Percentiles rank a stretch among this genome's conserved stretches.
These are phyloP conservation scores for Sinosuthora webbiana DNA, from an alignment of 2,113 vertebrate genomes.

Conservation along the genomic window DNA sequence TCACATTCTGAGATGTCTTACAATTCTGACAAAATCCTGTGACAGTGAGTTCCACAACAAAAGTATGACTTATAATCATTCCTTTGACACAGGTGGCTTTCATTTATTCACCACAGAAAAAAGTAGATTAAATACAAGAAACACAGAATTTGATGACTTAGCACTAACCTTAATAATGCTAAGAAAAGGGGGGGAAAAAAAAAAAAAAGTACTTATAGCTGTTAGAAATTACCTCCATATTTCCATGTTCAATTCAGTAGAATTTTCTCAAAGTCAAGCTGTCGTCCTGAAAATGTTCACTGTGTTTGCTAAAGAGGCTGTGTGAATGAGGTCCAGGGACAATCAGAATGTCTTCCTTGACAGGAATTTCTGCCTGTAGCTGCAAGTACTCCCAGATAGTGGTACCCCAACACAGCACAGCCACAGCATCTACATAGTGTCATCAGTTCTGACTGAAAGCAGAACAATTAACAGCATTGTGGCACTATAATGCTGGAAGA, in stretches of 20 bases:
- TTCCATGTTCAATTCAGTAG: not conserved
- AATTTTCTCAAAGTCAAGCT: not conserved
- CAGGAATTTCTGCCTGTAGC: not conserved
- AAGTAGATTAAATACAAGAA: not conserved
- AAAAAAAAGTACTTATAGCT: not conserved
- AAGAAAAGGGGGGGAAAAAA: not conserved
- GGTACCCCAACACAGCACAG: not conserved
- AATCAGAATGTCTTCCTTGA: not conserved
- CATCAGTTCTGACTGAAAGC: not conserved
- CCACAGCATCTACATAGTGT: not conserved
- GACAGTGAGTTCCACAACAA: not conserved
- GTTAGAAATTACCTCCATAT: not conserved
- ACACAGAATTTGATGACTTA: not conserved
- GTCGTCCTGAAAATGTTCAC: not conserved
- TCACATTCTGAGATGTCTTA: not conserved
- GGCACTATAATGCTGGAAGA: not conserved
- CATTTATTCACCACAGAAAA: not conserved
- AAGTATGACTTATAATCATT: not conserved
- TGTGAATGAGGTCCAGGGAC: not conserved
- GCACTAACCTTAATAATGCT: not conserved
- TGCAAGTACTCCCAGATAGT: not conserved
- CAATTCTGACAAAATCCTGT: not conserved
- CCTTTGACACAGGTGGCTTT: not conserved
- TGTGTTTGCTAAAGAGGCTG: not conserved
- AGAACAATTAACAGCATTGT: not conserved